A percentile compares a stretch with the other conserved stretches of the same genome.
Conservation (phyloP, 2,797 vertebrate genomes). For the Diplodus sargus region DNA sequence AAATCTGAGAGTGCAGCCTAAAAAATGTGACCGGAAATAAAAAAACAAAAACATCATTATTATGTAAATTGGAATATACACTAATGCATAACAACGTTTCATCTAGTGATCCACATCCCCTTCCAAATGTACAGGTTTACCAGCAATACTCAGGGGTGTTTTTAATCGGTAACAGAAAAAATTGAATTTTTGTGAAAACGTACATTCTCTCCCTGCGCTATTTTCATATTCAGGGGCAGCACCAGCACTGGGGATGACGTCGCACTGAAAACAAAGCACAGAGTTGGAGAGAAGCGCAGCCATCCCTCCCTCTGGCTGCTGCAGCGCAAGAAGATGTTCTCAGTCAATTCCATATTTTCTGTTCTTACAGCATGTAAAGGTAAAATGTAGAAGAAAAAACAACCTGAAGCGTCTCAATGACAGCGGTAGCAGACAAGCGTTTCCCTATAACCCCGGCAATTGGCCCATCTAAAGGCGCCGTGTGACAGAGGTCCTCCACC, state of each 20-base stretch:
- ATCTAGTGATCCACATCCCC: background rate
- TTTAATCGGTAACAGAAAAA: background rate
- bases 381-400: conserved; percentile 2
- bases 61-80: background rate
- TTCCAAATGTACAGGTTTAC: background rate
- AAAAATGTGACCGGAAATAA: background rate
- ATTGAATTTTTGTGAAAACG: conserved; percentile 19
- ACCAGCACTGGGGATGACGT: conserved; percentile 39
- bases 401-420: conserved; percentile 18
- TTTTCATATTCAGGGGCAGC: conserved; percentile 49
- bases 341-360: conserved; percentile 42
- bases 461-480: conserved; percentile 44
- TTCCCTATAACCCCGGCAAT: conserved; percentile 21
- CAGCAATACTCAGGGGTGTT: background rate
- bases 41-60: no score
- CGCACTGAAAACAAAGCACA: conserved; percentile 58
- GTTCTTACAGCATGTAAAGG: conserved; percentile 26
- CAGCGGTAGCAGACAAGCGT: conserved; percentile 3
- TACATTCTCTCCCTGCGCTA: conserved; percentile 26
- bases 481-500: conserved; percentile 51
- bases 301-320: conserved; percentile 35
- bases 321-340: conserved; percentile 44
- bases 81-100: background rate
- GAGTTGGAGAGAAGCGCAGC: conserved; percentile 22
- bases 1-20: background rate